phyloP scores from a whole-genome alignment of 2,113 vertebrate genomes.

The Paratilapia polleni region DNA sequence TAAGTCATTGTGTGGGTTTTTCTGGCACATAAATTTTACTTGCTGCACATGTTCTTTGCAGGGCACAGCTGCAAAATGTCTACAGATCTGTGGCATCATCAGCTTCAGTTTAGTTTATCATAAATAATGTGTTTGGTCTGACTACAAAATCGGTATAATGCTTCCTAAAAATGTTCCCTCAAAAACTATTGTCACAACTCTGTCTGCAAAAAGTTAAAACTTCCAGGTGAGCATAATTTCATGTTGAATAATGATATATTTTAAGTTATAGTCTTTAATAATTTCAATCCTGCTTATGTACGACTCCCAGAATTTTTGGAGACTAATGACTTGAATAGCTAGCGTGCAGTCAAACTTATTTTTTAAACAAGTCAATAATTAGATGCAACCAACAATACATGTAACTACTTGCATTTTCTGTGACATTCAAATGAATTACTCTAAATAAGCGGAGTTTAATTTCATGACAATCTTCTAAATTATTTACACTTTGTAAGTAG shows the following conservation, averaged over 20 bases:
- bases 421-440: not conserved
- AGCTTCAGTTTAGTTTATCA: constrained; percentile 15
- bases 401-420: not conserved
- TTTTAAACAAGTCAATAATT: not conserved
- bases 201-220: not conserved
- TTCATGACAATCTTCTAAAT: not conserved
- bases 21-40: constrained; percentile 54
- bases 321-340: not conserved
- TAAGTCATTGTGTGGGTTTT: constrained; percentile 49
- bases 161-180: not conserved
- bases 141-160: not conserved
- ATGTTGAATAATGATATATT: not conserved
- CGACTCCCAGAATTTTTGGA: not conserved
- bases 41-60: constrained; percentile 34
- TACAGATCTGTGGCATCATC: constrained; percentile 16
- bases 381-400: not conserved
- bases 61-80: constrained; percentile 21
- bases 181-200: not conserved
- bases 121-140: not conserved
- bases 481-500: not conserved
- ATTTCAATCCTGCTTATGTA: not conserved
- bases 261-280: not conserved
- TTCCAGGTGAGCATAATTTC: not conserved
- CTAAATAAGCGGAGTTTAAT: not conserved
- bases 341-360: not conserved